Percentiles rank a stretch among this genome's conserved stretches.
Conservation (phyloP, 2,113 vertebrate species). For the Pygoscelis antarcticus region DNA sequence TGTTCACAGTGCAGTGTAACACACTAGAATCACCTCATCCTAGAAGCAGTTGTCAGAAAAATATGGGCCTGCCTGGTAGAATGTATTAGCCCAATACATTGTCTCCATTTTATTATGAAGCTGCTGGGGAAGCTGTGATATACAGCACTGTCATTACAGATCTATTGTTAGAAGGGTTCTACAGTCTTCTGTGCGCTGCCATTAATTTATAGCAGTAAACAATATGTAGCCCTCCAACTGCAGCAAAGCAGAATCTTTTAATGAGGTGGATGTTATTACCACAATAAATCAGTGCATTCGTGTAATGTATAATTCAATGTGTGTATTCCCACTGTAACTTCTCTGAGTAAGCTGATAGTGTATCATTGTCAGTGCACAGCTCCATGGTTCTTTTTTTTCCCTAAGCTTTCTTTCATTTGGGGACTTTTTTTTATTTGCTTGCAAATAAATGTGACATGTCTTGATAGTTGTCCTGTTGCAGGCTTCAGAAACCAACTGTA, state of each 20-base stretch:
- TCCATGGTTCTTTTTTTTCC: slow-evolving; percentile 41
- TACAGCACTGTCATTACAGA: slow-evolving; percentile 90
- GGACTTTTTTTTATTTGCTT: slow-evolving; percentile 76
- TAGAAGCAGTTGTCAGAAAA: slow-evolving; percentile 87
- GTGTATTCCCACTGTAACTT: slow-evolving; percentile 97
- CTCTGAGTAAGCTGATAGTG: slow-evolving; percentile 94
- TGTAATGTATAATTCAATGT: slow-evolving; percentile 99
- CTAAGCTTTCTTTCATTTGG: slow-evolving; percentile 76
- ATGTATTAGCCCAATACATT: slow-evolving; percentile 92
- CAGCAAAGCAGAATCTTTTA: slow-evolving; percentile 92
- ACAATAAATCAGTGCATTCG: slow-evolving; percentile 98
- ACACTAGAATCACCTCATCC: slow-evolving; percentile 81
- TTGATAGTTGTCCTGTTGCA: slow-evolving; percentile 73
- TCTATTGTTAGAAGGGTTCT: slow-evolving; percentile 86
- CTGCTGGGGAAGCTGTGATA: slow-evolving; percentile 86
- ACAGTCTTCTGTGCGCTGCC: slow-evolving; percentile 83
- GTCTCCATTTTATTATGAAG: slow-evolving; percentile 86
- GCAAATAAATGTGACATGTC: slow-evolving; percentile 78
- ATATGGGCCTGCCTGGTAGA: slow-evolving; percentile 80
- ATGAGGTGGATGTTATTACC: slow-evolving; percentile 99
- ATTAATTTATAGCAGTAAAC: slow-evolving; percentile 98
- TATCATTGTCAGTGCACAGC: slow-evolving; percentile 92
- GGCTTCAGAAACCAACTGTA: slow-evolving; percentile 77
- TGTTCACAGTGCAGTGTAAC: slow-evolving; percentile 80
- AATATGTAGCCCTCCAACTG: slow-evolving; percentile 86